These are phyloP conservation scores for Hepsetus odoe DNA, from an alignment of 2,113 vertebrate species.

Conservation along the genomic window DNA sequence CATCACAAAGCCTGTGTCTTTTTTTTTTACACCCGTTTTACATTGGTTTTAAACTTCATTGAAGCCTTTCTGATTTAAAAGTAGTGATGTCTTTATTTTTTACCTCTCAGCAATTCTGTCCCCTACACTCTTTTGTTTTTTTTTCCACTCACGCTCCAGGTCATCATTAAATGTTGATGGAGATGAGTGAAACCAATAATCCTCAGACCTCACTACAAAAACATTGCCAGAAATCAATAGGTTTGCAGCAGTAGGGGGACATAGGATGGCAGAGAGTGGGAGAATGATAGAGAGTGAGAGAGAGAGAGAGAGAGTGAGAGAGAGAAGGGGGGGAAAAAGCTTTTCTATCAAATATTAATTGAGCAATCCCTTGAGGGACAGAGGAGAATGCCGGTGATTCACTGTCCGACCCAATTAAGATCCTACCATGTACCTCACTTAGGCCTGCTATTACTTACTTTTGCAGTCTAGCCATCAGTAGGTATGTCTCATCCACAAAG, in stretches of 20 bases:
- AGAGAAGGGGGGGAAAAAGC: slow-evolving; percentile 44
- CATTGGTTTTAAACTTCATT: not conserved
- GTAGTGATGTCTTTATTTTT: not conserved
- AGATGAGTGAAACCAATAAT: slow-evolving; percentile 76
- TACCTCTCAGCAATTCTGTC: slow-evolving; percentile 6
- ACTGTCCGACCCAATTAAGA: slow-evolving; percentile 71
- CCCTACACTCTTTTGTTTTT: slow-evolving; percentile 37
- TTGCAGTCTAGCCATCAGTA: slow-evolving; percentile 33
- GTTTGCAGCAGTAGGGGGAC: slow-evolving; percentile 53
- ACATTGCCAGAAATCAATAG: slow-evolving; percentile 73
- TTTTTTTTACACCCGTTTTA: slow-evolving; percentile 4
- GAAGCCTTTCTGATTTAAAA: slow-evolving; percentile 9
- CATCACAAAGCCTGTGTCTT: too few species aligned
- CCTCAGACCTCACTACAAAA: slow-evolving; percentile 60
- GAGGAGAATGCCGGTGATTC: slow-evolving; percentile 59
- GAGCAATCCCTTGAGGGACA: slow-evolving; percentile 55
- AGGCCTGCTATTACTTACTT: slow-evolving; percentile 45
- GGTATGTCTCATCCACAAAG: slow-evolving; percentile 44
- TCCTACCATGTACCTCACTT: slow-evolving; percentile 66
- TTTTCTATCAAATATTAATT: slow-evolving; percentile 76
- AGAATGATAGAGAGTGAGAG: slow-evolving; percentile 24
- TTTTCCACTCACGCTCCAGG: slow-evolving; percentile 48
- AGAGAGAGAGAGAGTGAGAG: slow-evolving; percentile 19
- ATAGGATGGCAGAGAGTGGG: slow-evolving; percentile 30
- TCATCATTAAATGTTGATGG: slow-evolving; percentile 77